phyloP scores from a whole-genome alignment of 2,113 vertebrate genomes.

The Elephas maximus region DNA sequence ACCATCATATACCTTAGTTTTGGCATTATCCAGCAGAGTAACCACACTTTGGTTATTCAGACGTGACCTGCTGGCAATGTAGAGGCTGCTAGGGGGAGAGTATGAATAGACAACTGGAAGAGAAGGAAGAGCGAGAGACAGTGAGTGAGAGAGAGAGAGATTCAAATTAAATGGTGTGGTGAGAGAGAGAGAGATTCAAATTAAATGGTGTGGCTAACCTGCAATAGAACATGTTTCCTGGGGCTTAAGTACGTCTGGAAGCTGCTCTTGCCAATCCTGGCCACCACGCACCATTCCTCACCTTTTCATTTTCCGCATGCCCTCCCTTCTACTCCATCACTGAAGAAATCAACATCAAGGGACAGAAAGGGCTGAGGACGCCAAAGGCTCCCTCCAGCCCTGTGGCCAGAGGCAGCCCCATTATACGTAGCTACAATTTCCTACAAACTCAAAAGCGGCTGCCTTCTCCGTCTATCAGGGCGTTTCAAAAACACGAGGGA shows the following conservation, averaged over 20 bases:
- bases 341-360: neutral
- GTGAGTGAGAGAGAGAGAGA: neutral
- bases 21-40: neutral
- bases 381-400: accelerated
- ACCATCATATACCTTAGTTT: too few species aligned
- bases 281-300: neutral
- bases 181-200: neutral
- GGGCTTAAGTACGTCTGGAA: neutral
- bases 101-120: neutral
- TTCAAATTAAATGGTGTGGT: neutral
- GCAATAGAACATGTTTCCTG: neutral
- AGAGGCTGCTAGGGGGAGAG: neutral
- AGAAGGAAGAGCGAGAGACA: neutral
- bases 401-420: accelerated
- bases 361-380: too few species aligned
- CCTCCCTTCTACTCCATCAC: neutral
- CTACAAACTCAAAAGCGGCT: neutral
- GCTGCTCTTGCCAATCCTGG: neutral
- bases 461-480: neutral
- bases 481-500: neutral
- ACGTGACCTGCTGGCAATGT: constrained; percentile 67
- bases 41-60: constrained; percentile 72
- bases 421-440: neutral
- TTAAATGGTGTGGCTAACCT: neutral
- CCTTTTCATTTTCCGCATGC: neutral